Conservation (phyloP, 2,113 vertebrate species). For the Tympanuchus pallidicinctus region DNA sequence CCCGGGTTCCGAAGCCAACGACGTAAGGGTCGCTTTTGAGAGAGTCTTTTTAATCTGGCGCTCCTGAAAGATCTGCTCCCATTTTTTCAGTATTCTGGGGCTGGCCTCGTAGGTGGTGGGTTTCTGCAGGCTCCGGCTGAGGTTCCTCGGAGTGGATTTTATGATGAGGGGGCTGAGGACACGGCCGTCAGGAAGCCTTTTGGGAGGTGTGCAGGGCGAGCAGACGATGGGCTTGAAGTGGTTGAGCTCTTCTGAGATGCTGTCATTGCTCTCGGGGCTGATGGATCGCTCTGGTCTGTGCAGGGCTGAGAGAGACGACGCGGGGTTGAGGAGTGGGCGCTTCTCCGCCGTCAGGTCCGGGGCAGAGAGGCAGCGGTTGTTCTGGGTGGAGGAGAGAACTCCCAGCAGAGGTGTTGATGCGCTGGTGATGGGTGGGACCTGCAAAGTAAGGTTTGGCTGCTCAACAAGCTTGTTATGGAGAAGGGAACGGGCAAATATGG, state of each 20-base stretch:
- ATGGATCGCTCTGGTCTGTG: slow-evolving; percentile 86
- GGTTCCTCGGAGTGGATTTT: slow-evolving; percentile 94
- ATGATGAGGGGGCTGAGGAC: slow-evolving; percentile 91
- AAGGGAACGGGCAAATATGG: fast-evolving
- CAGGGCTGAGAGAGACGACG: slow-evolving; percentile 61
- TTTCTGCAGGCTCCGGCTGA: slow-evolving; percentile 87
- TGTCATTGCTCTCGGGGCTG: slow-evolving; percentile 97
- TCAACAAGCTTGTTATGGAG: not conserved
- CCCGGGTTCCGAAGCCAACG: slow-evolving; percentile 57
- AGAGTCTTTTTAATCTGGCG: slow-evolving; percentile 88
- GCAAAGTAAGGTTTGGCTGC: slow-evolving; percentile 19
- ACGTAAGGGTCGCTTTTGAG: slow-evolving; percentile 90
- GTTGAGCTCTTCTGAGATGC: slow-evolving; percentile 97
- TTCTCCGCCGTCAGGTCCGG: slow-evolving; percentile 84
- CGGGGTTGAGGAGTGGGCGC: slow-evolving; percentile 74
- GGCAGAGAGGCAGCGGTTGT: slow-evolving; percentile 90
- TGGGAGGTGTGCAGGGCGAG: slow-evolving; percentile 95
- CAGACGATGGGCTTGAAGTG: slow-evolving; percentile 99
- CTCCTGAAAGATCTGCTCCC: slow-evolving; percentile 94
- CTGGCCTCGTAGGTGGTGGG: slow-evolving; percentile 92
- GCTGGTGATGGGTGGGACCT: slow-evolving; percentile 58
- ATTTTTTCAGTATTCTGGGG: slow-evolving; percentile 90
- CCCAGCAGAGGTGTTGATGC: slow-evolving; percentile 81
- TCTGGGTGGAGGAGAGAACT: slow-evolving; percentile 90
- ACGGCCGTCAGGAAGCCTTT: slow-evolving; percentile 89